Evolutionary conservation across 2,888 invertebrate species (phyloP).

Genomic region (Erannis defoliaria): DNA sequence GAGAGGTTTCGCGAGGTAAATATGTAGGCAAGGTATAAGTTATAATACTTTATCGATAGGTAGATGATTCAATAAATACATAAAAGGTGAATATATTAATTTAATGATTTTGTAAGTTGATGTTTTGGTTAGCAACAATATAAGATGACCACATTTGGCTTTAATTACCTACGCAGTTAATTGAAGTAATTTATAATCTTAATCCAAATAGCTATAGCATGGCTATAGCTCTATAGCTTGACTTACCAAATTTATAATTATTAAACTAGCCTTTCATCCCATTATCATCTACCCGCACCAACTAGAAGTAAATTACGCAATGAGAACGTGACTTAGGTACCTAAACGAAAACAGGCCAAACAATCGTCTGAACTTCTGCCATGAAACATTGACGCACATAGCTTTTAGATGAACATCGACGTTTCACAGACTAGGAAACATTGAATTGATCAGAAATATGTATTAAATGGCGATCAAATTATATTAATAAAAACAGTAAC

Average conservation of each 20-base stretch:
- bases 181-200: slow-evolving; percentile 1
- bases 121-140: no score
- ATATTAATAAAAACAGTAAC: not conserved
- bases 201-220: not conserved
- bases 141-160: not conserved
- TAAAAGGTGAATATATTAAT: no score
- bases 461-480: not conserved
- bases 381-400: not conserved
- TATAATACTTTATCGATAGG: no score
- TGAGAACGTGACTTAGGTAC: slow-evolving; percentile 20
- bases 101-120: no score
- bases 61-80: no score
- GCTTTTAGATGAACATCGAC: slow-evolving; percentile 1
- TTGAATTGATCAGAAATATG: not conserved
- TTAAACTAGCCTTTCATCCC: not conserved
- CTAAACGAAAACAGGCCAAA: slow-evolving; percentile 9
- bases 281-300: not conserved
- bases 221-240: slow-evolving; percentile 13
- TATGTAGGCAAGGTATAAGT: no score
- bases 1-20: no score
- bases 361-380: slow-evolving; percentile 14
- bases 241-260: not conserved
- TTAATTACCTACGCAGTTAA: not conserved
- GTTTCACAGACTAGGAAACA: not conserved
- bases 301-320: slow-evolving; percentile 4